A percentile compares a stretch with the other conserved stretches of the same genome.
Conservation (phyloP, 1,140 invertebrate species). For the Hylaeus anthracinus region DNA sequence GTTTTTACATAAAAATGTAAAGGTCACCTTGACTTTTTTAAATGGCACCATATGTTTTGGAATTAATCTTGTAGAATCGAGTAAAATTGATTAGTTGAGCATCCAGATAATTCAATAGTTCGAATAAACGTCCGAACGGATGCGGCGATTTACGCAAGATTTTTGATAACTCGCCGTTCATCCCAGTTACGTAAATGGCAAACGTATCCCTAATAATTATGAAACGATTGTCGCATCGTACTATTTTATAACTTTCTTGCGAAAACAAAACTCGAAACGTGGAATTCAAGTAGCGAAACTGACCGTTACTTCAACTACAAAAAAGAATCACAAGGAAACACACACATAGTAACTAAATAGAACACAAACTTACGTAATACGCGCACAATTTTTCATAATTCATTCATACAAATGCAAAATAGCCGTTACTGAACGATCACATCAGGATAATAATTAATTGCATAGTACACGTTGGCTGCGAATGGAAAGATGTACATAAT, state of each 20-base stretch:
- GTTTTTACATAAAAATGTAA: no score
- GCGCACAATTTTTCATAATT: not conserved
- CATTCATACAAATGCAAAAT: not conserved
- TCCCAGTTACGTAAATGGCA: slow-evolving; percentile 55
- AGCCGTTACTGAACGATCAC: not conserved
- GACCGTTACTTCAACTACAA: not conserved
- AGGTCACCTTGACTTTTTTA: no score
- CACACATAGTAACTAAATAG: not conserved
- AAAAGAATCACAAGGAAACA: not conserved
- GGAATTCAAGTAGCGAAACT: slow-evolving; percentile 18
- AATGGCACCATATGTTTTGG: no score
- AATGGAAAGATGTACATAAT: not conserved
- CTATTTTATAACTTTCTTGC: slow-evolving; percentile 32
- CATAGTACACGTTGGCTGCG: not conserved
- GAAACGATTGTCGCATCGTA: slow-evolving; percentile 41
- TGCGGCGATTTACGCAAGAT: slow-evolving; percentile 53
- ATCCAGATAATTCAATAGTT: slow-evolving; percentile 28
- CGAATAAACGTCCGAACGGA: slow-evolving; percentile 27
- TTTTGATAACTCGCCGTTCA: slow-evolving; percentile 50
- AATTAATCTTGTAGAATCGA: no score
- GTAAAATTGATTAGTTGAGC: not conserved
- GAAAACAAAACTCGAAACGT: not conserved
- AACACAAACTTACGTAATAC: not conserved
- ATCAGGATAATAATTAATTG: not conserved
- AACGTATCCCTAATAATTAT: slow-evolving; percentile 50